These are phyloP conservation scores for Pyralis farinalis DNA, from an alignment of 2,888 invertebrate species.

Conservation along the genomic window DNA sequence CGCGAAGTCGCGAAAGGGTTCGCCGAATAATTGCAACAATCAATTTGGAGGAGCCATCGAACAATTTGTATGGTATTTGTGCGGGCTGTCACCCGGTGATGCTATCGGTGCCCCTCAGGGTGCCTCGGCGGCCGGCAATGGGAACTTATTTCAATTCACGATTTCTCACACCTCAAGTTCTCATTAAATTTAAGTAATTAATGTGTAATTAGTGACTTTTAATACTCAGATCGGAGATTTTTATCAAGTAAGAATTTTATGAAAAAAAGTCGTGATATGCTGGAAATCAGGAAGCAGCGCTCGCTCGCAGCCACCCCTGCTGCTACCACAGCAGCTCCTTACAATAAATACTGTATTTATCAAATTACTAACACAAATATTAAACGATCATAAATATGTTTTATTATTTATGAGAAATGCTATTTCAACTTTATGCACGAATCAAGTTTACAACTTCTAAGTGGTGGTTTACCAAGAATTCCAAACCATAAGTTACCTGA, in stretches of 20 bases:
- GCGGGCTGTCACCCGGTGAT: constrained; percentile 79
- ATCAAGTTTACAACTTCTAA: constrained; percentile 20
- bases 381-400: too few relatives aligned
- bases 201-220: too few relatives aligned
- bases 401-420: too few relatives aligned
- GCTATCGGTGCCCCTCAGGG: constrained; percentile 68
- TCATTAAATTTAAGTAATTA: too few relatives aligned
- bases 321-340: too few relatives aligned
- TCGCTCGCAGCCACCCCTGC: too few relatives aligned
- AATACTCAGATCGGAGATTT: too few relatives aligned
- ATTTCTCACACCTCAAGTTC: constrained; percentile 71
- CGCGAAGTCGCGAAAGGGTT: constrained; percentile 70
- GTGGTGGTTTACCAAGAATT: constrained; percentile 42
- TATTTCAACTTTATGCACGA: not conserved
- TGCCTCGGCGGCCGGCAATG: constrained; percentile 47
- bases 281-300: too few relatives aligned
- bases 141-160: constrained; percentile 59
- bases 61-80: constrained; percentile 79
- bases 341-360: too few relatives aligned
- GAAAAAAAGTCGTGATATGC: too few relatives aligned
- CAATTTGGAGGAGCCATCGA: constrained; percentile 77
- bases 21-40: constrained; percentile 79
- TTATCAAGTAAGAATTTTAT: too few relatives aligned
- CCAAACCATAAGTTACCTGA: constrained; percentile 49
- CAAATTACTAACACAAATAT: too few relatives aligned